Evolutionary conservation across 2,888 invertebrate species (phyloP).

Genomic region (Chymomyza fuscimana): DNA sequence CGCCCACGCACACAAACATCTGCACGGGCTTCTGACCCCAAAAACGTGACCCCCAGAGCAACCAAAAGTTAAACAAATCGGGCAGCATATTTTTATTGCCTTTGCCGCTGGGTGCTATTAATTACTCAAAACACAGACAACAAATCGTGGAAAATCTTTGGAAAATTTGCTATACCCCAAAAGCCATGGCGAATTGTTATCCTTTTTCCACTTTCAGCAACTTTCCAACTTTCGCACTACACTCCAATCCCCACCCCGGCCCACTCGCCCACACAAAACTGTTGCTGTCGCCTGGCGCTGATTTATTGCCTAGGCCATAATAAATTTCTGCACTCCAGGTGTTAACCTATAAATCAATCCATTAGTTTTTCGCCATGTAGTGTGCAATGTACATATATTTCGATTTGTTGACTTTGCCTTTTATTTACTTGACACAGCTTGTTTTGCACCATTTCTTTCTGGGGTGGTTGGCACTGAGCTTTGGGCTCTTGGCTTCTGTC

Average conservation of each 20-base stretch:
- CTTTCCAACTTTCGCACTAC: slow-evolving; percentile 15
- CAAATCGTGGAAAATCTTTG: slow-evolving; percentile 13
- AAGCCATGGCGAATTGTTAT: slow-evolving; percentile 68
- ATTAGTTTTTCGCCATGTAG: slow-evolving; percentile 74
- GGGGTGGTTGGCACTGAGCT: slow-evolving; percentile 2
- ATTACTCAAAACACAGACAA: slow-evolving; percentile 67
- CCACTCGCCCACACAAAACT: slow-evolving; percentile 43
- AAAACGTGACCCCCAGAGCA: slow-evolving; percentile 25
- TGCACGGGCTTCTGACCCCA: slow-evolving; percentile 3
- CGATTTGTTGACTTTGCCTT: slow-evolving; percentile 62
- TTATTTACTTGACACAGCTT: slow-evolving; percentile 40
- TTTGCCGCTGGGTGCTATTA: slow-evolving; percentile 74
- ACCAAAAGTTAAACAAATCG: slow-evolving; percentile 62
- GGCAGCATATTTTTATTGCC: slow-evolving; percentile 68
- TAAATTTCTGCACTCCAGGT: slow-evolving; percentile 79
- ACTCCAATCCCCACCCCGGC: not conserved
- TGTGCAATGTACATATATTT: slow-evolving; percentile 56
- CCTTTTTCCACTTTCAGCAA: slow-evolving; percentile 62
- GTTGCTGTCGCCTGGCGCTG: slow-evolving; percentile 57
- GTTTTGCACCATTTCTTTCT: slow-evolving; percentile 1
- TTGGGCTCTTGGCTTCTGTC: no score
- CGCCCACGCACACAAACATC: slow-evolving; percentile 29
- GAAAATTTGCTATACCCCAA: not conserved
- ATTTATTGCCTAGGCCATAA: slow-evolving; percentile 75
- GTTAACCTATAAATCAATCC: slow-evolving; percentile 77